Evolutionary conservation across 2,888 invertebrate species (phyloP), one percentile per base, ranked within the genome.

Genomic region (Aspidiotus rigidus): DNA sequence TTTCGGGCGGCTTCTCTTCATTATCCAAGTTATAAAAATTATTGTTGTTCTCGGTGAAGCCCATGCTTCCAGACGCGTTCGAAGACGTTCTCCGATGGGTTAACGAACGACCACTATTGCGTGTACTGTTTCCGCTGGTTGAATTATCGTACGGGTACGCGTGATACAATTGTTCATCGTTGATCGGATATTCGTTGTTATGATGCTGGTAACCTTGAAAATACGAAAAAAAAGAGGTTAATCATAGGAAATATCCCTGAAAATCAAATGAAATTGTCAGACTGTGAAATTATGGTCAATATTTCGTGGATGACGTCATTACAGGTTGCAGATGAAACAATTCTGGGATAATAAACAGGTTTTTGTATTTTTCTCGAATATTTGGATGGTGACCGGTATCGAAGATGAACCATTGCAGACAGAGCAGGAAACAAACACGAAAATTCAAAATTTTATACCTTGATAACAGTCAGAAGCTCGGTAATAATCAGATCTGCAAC

Each of bases 1-100:
- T 62, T 55, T 69, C 69, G 28, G 28, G 28, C 3, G 42, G 41
- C 15, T n/a, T 61, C 13, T 62, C 62, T 44, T 69, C 69, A 7
- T 41, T 17, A 13, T 69, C 62, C 10, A 16, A 7, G 17, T 40
- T 62, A 28, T 56, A 62, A 10, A 0, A 39, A 40, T 9, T 15
- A 60, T 17, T 70, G 61, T 15, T 55, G 55, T 16, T 62, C 2
- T 8, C 39, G 70, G 42, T n/a, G 40, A 16, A 10, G n/a, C 28
- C 61, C 28, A 67, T 49, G 28, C 42, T 69, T 74, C 83, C 84
- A 16, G 85, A 86, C 7, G 89, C 86, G 75, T 89, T 89, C 0
- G 90, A 89, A 0, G 89, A 86, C 0, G 90, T 89, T 70, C 92
- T 83, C 73, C 87, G 83, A 77, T 92, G 93, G 0, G 82, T 78